A percentile compares a stretch with the other conserved stretches of the same genome.
Evolutionary conservation across 2,113 vertebrate genomes (phyloP).

Genomic region (Oryzias celebensis): DNA sequence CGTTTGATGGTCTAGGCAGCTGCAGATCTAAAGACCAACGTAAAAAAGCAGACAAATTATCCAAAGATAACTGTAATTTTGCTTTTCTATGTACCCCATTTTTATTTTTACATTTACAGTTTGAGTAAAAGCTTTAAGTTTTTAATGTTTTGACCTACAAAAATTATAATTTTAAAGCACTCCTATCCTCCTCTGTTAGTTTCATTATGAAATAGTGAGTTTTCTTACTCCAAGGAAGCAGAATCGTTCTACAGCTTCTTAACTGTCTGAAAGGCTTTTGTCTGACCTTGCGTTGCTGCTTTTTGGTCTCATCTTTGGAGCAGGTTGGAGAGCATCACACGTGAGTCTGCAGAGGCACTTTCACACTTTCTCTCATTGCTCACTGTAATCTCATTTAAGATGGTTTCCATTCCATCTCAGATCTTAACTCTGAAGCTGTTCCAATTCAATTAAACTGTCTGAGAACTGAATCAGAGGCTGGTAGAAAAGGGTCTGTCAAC

Average conservation of each 20-base stretch:
- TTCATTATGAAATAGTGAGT: too few species aligned
- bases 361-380: constrained; percentile 27
- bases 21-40: too few species aligned
- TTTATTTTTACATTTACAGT: too few species aligned
- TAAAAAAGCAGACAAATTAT: too few species aligned
- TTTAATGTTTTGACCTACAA: too few species aligned
- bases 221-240: too few species aligned
- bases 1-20: too few species aligned
- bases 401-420: constrained; percentile 42
- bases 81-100: too few species aligned
- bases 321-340: neutral
- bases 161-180: too few species aligned
- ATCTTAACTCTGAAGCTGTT: constrained; percentile 40
- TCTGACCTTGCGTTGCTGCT: neutral
- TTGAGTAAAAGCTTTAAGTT: too few species aligned
- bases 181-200: too few species aligned
- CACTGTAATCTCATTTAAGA: constrained; percentile 41
- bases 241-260: neutral
- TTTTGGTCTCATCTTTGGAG: constrained; percentile 1
- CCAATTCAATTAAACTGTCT: constrained; percentile 52
- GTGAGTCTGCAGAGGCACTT: constrained; percentile 32
- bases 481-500: constrained; percentile 14
- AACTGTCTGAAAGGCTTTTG: neutral
- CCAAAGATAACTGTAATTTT: too few species aligned
- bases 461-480: constrained; percentile 54